Conservation (phyloP, 2,113 vertebrate species). For the Piprites chloris region DNA sequence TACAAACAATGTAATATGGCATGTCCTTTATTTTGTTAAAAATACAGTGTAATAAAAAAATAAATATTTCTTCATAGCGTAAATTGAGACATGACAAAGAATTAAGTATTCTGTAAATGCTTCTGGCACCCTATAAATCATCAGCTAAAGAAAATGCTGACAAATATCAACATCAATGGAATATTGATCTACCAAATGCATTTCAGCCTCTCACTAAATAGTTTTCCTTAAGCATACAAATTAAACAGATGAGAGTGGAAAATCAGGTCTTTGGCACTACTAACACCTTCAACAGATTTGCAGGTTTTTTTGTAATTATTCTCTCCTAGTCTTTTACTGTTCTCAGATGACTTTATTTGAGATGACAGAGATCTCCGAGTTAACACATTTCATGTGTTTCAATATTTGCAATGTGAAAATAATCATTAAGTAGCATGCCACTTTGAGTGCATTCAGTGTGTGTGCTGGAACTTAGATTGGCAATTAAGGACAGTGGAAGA, state of each 20-base stretch:
- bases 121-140: conserved; percentile 63
- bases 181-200: conserved; percentile 60
- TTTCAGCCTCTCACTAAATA: conserved; percentile 46
- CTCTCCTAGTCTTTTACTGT: not conserved
- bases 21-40: not conserved
- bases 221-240: conserved; percentile 59
- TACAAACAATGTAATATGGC: not conserved
- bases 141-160: conserved; percentile 57
- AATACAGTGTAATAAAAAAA: conserved; percentile 38
- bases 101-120: conserved; percentile 57
- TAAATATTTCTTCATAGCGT: not conserved
- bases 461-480: not conserved
- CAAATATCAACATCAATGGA: conserved; percentile 56
- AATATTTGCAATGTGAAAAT: not conserved
- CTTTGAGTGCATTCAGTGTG: not conserved
- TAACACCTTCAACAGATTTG: not conserved
- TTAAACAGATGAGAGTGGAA: not conserved
- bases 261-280: not conserved
- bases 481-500: not conserved
- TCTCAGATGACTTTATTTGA: not conserved
- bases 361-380: not conserved
- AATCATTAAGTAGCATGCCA: not conserved
- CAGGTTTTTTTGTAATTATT: not conserved
- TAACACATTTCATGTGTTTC: not conserved
- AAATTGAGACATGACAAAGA: conserved; percentile 59